Percentiles rank a stretch among this genome's conserved stretches.
These are phyloP conservation scores for Papilio glaucus DNA, from an alignment of 1,140 invertebrate genomes.

Conservation along the genomic window DNA sequence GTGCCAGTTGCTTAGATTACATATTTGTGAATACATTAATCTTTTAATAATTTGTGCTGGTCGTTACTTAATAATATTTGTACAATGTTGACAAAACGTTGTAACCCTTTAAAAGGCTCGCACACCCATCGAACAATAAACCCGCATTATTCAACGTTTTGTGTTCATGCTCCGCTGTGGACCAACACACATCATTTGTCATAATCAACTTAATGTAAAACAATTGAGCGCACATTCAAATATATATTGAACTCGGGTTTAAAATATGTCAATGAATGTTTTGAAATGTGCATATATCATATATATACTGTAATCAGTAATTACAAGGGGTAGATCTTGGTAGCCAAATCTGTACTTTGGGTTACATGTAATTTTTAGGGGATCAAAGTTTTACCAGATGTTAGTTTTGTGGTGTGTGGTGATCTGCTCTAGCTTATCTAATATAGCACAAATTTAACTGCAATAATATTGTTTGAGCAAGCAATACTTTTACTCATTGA, in stretches of 20 bases:
- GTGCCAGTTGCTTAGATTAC: not conserved
- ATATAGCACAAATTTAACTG: no score
- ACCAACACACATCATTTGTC: conserved; percentile 38
- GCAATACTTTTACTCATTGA: no score
- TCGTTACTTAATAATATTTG: not conserved
- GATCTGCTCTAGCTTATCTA: no score
- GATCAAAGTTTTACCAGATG: no score
- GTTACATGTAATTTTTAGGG: no score
- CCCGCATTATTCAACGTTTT: conserved; percentile 33
- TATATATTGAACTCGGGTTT: conserved; percentile 24
- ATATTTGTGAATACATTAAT: not conserved
- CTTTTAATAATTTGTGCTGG: no score
- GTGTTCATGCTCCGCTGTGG: conserved; percentile 25
- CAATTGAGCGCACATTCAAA: conserved; percentile 34
- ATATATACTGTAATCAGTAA: no score
- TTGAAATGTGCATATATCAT: not conserved
- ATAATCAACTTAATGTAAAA: conserved; percentile 40
- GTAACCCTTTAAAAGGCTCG: conserved; percentile 26
- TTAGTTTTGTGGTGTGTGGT: no score
- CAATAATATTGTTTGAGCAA: no score
- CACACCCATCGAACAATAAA: conserved; percentile 24
- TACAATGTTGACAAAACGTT: conserved; percentile 30
- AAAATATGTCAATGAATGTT: conserved; percentile 2
- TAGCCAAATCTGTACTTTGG: no score
- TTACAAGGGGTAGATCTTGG: no score